These are phyloP conservation scores for Chitala chitala DNA, from an alignment of 2,113 vertebrate species.

Conservation along the genomic window DNA sequence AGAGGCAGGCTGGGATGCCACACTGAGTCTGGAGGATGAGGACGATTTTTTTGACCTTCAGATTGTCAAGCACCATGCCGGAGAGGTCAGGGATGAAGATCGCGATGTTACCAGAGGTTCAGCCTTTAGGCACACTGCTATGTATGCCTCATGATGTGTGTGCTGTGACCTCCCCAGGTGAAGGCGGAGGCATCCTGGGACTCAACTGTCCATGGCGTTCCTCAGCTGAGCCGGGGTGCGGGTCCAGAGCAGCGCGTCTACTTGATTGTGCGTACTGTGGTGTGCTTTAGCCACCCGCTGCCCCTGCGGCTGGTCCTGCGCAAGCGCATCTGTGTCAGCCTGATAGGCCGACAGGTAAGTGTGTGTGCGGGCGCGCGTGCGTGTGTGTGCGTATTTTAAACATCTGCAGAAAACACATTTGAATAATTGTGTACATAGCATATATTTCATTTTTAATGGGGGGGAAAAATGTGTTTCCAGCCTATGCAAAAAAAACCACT, in stretches of 20 bases:
- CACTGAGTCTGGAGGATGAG: constrained; percentile 79
- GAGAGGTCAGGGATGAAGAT: constrained; percentile 42
- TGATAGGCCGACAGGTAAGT: constrained; percentile 75
- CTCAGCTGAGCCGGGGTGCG: constrained; percentile 81
- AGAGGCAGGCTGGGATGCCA: constrained; percentile 82
- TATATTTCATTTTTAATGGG: too few species aligned
- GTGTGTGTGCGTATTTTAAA: too few species aligned
- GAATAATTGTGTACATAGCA: too few species aligned
- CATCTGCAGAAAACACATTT: too few species aligned
- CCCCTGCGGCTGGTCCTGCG: constrained; percentile 90
- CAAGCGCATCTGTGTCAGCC: constrained; percentile 85
- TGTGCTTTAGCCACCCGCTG: constrained; percentile 91
- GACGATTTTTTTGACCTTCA: constrained; percentile 88
- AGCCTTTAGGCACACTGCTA: too few species aligned
- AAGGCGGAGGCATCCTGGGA: constrained; percentile 94
- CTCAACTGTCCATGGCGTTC: constrained; percentile 81
- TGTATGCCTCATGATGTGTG: too few species aligned
- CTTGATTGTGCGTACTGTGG: constrained; percentile 75
- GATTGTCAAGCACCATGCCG: constrained; percentile 44
- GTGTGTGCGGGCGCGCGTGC: too few species aligned
- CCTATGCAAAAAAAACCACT: too few species aligned
- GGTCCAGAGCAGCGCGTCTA: constrained; percentile 80
- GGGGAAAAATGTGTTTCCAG: too few species aligned
- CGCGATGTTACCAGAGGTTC: too few species aligned
- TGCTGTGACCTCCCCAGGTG: constrained; percentile 57